Evolutionary conservation across 2,888 invertebrate species (phyloP).

Genomic region (Entomobrya multifasciata): DNA sequence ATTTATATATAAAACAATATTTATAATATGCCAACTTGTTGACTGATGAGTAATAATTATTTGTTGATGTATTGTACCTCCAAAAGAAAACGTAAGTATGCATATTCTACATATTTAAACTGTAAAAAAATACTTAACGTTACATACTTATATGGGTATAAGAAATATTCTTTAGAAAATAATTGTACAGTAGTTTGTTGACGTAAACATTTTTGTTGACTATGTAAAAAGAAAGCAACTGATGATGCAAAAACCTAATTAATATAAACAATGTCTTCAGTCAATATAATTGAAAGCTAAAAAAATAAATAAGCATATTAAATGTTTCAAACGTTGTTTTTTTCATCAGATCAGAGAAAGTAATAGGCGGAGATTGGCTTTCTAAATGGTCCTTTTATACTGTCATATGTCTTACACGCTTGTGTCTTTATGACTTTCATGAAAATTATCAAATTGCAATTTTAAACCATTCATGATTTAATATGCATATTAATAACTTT

Average conservation of each 20-base stretch:
- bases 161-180: background rate
- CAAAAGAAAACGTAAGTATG: conserved; percentile 42
- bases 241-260: conserved; percentile 22
- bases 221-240: too few species aligned
- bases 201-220: background rate
- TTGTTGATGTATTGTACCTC: conserved; percentile 66
- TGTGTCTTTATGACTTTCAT: too few species aligned
- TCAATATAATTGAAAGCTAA: too few species aligned
- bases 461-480: too few species aligned
- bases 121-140: too few species aligned
- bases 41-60: conserved; percentile 66
- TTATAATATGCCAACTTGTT: conserved; percentile 62
- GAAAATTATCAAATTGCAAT: too few species aligned
- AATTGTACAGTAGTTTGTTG: conserved; percentile 17
- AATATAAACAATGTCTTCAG: conserved; percentile 6
- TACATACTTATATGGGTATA: too few species aligned
- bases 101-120: conserved; percentile 23
- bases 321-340: background rate
- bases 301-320: background rate
- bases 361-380: background rate
- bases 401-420: too few species aligned
- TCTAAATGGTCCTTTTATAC: background rate
- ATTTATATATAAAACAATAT: conserved; percentile 34
- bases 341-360: background rate
- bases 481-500: too few species aligned